A percentile compares a stretch with the other conserved stretches of the same genome.
These are phyloP conservation scores for Psilopsiagon aymara DNA, from an alignment of 2,113 vertebrate genomes.

Conservation along the genomic window DNA sequence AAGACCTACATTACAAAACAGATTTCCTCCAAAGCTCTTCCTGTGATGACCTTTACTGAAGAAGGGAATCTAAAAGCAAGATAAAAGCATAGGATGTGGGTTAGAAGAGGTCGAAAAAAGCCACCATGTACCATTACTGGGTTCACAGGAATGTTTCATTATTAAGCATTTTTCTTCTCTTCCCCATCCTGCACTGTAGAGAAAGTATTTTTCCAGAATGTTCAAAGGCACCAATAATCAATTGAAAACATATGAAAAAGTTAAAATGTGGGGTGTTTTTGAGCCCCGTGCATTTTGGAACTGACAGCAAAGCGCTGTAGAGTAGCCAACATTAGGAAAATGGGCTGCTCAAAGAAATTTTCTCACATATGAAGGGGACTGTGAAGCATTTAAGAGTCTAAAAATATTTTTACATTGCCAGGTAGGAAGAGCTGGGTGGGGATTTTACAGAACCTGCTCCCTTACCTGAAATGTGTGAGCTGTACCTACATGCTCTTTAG, in stretches of 20 bases:
- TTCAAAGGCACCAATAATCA: neutral
- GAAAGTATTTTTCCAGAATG: neutral
- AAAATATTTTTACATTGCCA: conserved; percentile 3
- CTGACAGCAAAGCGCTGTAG: neutral
- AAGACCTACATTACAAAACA: neutral
- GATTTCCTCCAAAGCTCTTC: conserved; percentile 6
- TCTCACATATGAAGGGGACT: neutral
- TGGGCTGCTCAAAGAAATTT: conserved; percentile 1
- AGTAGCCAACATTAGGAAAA: neutral
- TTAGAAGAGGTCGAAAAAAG: conserved; percentile 2
- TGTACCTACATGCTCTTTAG: neutral
- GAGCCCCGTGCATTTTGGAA: neutral
- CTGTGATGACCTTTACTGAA: conserved; percentile 3
- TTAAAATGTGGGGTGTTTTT: neutral
- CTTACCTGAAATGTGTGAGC: neutral
- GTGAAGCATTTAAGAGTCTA: neutral
- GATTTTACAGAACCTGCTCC: neutral
- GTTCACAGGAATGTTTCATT: conserved; percentile 15
- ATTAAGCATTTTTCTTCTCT: neutral
- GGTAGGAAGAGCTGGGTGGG: neutral
- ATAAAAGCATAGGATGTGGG: neutral
- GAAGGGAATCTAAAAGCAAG: neutral
- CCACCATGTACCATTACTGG: neutral
- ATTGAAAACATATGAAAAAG: neutral
- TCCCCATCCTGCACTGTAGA: neutral